A percentile compares a stretch with the other conserved stretches of the same genome.
phyloP scores from a whole-genome alignment of 2,888 invertebrate genomes.

The Mellilla xanthometata region DNA sequence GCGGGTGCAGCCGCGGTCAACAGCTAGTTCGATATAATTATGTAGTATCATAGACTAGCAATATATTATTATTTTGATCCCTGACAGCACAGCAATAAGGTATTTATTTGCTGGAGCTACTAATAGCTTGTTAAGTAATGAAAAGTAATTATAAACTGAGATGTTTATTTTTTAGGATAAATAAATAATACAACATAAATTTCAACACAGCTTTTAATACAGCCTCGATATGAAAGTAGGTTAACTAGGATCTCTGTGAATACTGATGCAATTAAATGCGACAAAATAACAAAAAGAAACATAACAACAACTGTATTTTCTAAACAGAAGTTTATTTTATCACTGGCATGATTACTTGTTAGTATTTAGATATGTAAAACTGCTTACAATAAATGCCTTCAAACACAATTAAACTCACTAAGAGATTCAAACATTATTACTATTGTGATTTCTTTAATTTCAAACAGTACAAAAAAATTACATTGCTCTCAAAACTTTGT shows the following conservation, averaged over 20 bases:
- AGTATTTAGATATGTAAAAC: background rate
- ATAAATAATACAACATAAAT: slow-evolving; percentile 38
- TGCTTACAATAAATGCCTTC: background rate
- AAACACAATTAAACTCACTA: slow-evolving; percentile 8
- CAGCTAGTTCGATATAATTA: no score
- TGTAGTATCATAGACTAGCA: no score
- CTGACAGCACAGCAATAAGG: no score
- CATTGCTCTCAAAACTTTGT: background rate
- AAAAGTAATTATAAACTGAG: no score
- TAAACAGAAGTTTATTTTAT: no score
- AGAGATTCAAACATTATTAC: slow-evolving; percentile 14
- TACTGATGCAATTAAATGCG: slow-evolving; percentile 48
- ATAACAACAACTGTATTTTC: slow-evolving; percentile 6
- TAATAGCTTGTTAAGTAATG: no score
- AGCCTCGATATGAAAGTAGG: slow-evolving; percentile 58
- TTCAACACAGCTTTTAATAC: slow-evolving; percentile 59
- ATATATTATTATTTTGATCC: no score
- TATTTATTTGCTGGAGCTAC: no score
- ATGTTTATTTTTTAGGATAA: no score
- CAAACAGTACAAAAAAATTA: slow-evolving; percentile 1
- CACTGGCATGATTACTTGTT: background rate
- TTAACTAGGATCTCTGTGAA: slow-evolving; percentile 56
- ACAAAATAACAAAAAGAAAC: slow-evolving; percentile 9
- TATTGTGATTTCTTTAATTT: background rate
- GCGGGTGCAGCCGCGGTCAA: no score